Evolutionary conservation across 2,797 vertebrate genomes (phyloP).

Genomic region (Sphaeramia orbicularis): DNA sequence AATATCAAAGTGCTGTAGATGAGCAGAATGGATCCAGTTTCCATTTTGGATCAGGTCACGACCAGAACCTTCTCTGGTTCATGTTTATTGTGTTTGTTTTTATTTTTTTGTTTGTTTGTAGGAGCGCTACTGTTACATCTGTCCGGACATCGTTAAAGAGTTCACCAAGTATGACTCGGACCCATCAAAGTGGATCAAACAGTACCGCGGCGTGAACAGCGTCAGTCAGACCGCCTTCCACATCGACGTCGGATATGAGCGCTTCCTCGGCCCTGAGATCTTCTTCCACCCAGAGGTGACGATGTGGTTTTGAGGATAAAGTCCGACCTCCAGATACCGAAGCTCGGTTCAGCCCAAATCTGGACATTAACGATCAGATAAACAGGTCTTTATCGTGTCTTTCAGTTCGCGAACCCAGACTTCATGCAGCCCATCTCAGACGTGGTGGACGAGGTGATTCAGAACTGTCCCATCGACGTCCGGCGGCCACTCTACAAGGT

Average conservation of each 20-base stretch:
- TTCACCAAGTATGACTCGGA: conserved; percentile 98
- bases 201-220: conserved; percentile 96
- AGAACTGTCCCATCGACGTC: conserved; percentile 98
- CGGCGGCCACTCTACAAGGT: conserved; percentile 98
- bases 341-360: no score
- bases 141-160: conserved; percentile 98
- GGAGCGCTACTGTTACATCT: conserved; percentile 98
- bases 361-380: no score
- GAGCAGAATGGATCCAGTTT: background rate
- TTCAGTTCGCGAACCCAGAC: conserved; percentile 97
- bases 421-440: conserved; percentile 99
- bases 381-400: no score
- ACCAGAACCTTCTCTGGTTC: no score
- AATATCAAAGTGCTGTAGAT: no score
- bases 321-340: accelerated
- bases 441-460: conserved; percentile 99
- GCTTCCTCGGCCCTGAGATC: conserved; percentile 97
- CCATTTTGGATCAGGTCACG: background rate
- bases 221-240: conserved; percentile 98
- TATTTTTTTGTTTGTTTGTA: conserved; percentile 56
- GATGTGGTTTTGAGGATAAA: conserved; percentile 15
- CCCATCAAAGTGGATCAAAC: conserved; percentile 98
- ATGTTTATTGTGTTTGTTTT: background rate
- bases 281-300: conserved; percentile 97
- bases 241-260: conserved; percentile 97